phyloP scores from a whole-genome alignment of 2,888 invertebrate species.

The Eudasyphora cyanicolor region DNA sequence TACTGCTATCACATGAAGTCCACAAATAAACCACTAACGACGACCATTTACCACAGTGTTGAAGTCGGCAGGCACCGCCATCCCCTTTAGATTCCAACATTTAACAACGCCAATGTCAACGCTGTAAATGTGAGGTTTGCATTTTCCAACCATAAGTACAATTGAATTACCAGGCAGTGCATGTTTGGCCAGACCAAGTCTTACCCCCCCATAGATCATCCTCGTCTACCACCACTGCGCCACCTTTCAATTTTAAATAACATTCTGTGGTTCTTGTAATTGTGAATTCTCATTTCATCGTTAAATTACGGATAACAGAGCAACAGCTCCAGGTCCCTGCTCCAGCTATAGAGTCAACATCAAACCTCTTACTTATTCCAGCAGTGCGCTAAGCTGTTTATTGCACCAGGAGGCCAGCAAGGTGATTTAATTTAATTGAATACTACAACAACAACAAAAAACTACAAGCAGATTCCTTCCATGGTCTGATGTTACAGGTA shows the following conservation, averaged over 20 bases:
- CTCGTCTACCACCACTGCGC: background rate
- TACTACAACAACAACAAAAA: background rate
- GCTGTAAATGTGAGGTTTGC: background rate
- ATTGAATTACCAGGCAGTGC: constrained; percentile 4
- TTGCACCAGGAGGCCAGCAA: background rate
- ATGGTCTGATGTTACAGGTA: constrained; percentile 38
- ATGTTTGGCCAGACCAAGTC: background rate
- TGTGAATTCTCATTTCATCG: constrained; percentile 47
- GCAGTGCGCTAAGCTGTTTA: background rate
- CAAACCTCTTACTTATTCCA: background rate
- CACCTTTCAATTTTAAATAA: constrained; percentile 44
- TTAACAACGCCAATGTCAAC: background rate
- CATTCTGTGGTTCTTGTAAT: constrained; percentile 38
- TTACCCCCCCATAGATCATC: background rate
- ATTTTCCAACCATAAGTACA: background rate
- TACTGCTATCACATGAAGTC: background rate
- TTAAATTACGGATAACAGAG: constrained; percentile 2
- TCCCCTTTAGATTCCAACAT: background rate
- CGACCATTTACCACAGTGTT: background rate
- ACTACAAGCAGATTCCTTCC: background rate
- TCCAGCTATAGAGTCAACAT: too few species aligned
- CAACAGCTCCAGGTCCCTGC: background rate
- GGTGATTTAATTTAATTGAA: background rate
- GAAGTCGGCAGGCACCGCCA: too few species aligned
- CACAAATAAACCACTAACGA: background rate